Evolutionary conservation across 1,140 invertebrate genomes (phyloP).

Genomic region (Drosophila repletoides): DNA sequence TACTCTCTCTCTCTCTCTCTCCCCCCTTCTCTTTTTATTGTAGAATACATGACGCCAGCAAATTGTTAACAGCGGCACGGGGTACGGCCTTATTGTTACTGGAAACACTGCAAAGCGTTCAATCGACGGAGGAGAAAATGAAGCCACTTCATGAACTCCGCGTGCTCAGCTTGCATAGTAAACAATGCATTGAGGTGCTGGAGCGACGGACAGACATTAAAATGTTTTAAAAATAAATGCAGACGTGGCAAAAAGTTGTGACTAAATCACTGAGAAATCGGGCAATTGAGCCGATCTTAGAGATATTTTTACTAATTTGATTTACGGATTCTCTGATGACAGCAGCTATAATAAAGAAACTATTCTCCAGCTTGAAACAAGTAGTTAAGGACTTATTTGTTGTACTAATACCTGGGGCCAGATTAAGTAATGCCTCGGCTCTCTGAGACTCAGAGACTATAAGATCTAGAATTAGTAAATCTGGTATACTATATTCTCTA

Average conservation of each 20-base stretch:
- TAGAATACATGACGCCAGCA: conserved; percentile 91
- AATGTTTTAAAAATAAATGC: conserved; percentile 50
- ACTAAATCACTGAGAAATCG: not conserved
- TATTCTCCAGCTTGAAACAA: too few species aligned
- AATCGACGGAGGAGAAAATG: conserved; percentile 66
- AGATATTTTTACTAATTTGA: too few species aligned
- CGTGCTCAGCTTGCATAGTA: conserved; percentile 85
- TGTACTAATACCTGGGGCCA: too few species aligned
- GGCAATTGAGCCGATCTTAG: too few species aligned
- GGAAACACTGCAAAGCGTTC: conserved; percentile 84
- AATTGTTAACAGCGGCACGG: conserved; percentile 88
- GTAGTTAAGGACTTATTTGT: too few species aligned
- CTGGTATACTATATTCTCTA: too few species aligned
- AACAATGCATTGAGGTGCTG: conserved; percentile 84
- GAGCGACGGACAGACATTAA: conserved; percentile 84
- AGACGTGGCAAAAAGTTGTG: conserved; percentile 5
- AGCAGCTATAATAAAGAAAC: too few species aligned
- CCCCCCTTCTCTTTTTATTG: too few species aligned
- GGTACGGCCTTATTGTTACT: conserved; percentile 90
- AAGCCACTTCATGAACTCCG: conserved; percentile 87
- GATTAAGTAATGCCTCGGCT: too few species aligned
- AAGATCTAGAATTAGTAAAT: too few species aligned
- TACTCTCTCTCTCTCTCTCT: conserved; percentile 40
- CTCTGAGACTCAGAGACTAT: too few species aligned
- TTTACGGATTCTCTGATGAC: too few species aligned